These are phyloP conservation scores for Drosophila rubida DNA, from an alignment of 2,888 invertebrate genomes.

Conservation along the genomic window DNA sequence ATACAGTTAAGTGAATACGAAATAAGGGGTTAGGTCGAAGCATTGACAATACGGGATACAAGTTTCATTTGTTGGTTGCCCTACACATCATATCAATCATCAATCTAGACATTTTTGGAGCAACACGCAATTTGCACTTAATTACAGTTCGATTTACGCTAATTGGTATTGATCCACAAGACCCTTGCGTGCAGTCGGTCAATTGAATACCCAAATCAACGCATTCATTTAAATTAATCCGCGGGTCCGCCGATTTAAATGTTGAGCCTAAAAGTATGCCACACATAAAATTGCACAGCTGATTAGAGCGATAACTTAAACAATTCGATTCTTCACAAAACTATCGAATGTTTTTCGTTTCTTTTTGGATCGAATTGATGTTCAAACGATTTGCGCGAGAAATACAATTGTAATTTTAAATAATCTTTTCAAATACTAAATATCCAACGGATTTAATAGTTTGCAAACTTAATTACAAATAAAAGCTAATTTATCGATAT, in stretches of 20 bases:
- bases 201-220: not conserved
- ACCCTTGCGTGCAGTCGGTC: slow-evolving; percentile 13
- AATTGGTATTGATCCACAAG: slow-evolving; percentile 28
- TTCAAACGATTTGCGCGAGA: too few species aligned
- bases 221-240: slow-evolving; percentile 3
- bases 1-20: slow-evolving; percentile 7
- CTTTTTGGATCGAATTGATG: not conserved
- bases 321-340: not conserved
- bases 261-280: slow-evolving; percentile 38
- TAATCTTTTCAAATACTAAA: too few species aligned
- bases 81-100: slow-evolving; percentile 12
- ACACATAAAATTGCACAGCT: not conserved
- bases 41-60: not conserved
- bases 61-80: not conserved
- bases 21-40: not conserved
- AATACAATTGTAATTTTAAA: too few species aligned
- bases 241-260: not conserved
- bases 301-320: too few species aligned
- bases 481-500: too few species aligned
- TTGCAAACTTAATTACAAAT: too few species aligned
- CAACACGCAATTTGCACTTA: slow-evolving; percentile 39
- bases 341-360: too few species aligned
- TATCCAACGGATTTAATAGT: too few species aligned
- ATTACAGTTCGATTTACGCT: slow-evolving; percentile 29
- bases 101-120: slow-evolving; percentile 15